phyloP scores from a whole-genome alignment of 2,888 invertebrate genomes.

The Pogonocherus hispidulus region DNA sequence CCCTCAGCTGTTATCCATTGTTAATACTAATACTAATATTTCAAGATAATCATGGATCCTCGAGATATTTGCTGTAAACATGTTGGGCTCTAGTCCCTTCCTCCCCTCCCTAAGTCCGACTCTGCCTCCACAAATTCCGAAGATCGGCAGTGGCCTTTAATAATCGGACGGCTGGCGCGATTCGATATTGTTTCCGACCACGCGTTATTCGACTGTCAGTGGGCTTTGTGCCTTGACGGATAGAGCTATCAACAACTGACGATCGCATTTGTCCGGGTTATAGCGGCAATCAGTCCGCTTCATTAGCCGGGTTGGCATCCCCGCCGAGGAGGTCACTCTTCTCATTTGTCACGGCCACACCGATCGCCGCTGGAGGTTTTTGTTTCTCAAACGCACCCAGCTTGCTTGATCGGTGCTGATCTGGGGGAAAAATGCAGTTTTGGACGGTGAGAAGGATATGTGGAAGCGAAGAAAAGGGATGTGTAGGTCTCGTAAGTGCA shows the following conservation, averaged over 20 bases:
- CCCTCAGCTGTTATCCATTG: too few species aligned
- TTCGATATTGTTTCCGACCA: constrained; percentile 61
- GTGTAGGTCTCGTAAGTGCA: too few species aligned
- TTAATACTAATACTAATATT: too few species aligned
- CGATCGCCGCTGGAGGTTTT: constrained; percentile 52
- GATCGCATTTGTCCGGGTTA: constrained; percentile 64
- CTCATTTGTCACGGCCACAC: constrained; percentile 67
- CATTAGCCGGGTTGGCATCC: constrained; percentile 63
- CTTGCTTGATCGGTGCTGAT: not conserved
- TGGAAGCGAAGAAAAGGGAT: too few species aligned
- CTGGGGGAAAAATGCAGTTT: not conserved
- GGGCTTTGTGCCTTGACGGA: constrained; percentile 64
- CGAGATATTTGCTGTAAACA: too few species aligned
- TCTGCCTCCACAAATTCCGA: not conserved
- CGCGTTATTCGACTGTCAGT: constrained; percentile 60
- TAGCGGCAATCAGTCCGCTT: constrained; percentile 63
- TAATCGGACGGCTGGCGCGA: constrained; percentile 60
- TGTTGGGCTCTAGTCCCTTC: too few species aligned
- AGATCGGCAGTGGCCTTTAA: constrained; percentile 58
- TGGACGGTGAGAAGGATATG: not conserved
- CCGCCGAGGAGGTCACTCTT: constrained; percentile 63
- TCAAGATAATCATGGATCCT: too few species aligned
- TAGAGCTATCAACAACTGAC: constrained; percentile 66
- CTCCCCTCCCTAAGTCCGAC: too few species aligned
- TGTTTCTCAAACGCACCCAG: constrained; percentile 42